Percentiles rank a stretch among this genome's conserved stretches.
phyloP scores from a whole-genome alignment of 2,888 invertebrate genomes.

The Drosophila flavopinicola region DNA sequence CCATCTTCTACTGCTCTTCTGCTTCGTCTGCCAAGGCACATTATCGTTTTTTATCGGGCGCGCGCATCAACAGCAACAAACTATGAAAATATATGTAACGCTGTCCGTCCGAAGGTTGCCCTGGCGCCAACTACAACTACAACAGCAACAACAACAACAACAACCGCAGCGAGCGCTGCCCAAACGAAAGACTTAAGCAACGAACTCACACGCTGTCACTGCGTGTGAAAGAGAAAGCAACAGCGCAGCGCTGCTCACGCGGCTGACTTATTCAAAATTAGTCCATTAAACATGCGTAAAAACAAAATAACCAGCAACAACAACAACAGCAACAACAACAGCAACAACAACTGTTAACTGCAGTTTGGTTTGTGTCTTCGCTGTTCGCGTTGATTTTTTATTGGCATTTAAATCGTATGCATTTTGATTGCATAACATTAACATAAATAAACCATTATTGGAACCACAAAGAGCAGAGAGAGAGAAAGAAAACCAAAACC shows the following conservation, averaged over 20 bases:
- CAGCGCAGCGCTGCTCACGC: conserved; percentile 13
- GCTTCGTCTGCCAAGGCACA: conserved; percentile 34
- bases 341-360: conserved; percentile 64
- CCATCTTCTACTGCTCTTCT: neutral
- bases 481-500: neutral
- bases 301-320: conserved; percentile 57
- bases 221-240: conserved; percentile 59
- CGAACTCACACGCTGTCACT: conserved; percentile 65
- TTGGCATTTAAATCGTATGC: conserved; percentile 81
- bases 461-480: conserved; percentile 26
- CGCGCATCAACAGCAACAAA: conserved; percentile 74
- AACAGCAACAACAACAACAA: conserved; percentile 23
- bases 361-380: conserved; percentile 52
- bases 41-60: conserved; percentile 71
- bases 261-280: conserved; percentile 59
- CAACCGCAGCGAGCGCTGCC: conserved; percentile 1
- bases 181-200: conserved; percentile 72
- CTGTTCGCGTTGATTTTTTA: conserved; percentile 76
- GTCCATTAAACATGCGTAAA: conserved; percentile 80
- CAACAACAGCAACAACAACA: conserved; percentile 43
- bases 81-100: conserved; percentile 78
- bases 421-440: conserved; percentile 82
- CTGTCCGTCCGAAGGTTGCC: conserved; percentile 55
- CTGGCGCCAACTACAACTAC: conserved; percentile 73
- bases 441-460: conserved; percentile 82